Conservation (phyloP, 2,113 vertebrate species). For the Pao palembangensis region DNA sequence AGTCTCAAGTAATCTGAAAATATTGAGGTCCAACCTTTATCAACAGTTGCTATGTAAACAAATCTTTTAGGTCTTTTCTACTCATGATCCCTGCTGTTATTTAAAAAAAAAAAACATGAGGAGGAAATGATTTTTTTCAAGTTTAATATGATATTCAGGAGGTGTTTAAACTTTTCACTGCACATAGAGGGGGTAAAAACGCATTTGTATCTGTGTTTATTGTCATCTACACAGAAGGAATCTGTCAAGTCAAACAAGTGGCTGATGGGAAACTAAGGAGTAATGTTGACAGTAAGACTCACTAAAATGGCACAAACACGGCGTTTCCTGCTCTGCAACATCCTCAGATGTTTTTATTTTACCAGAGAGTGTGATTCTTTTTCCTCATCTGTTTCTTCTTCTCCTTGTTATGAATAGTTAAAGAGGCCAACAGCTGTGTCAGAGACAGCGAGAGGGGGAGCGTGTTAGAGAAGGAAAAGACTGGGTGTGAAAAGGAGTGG, state of each 20-base stretch:
- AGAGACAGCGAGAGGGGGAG: not conserved
- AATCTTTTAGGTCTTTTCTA: slow-evolving; percentile 17
- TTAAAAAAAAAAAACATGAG: slow-evolving; percentile 13
- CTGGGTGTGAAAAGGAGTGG: too few species aligned
- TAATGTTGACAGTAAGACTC: too few species aligned
- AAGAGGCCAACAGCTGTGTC: slow-evolving; percentile 38
- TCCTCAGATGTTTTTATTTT: slow-evolving; percentile 2
- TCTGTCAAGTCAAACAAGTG: not conserved
- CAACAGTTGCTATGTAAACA: slow-evolving; percentile 13
- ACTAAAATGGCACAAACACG: too few species aligned
- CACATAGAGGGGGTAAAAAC: too few species aligned
- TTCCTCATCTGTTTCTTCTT: slow-evolving; percentile 13
- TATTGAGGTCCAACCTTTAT: slow-evolving; percentile 40
- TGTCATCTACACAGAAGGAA: not conserved
- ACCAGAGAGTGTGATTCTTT: slow-evolving; percentile 15
- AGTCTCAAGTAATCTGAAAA: slow-evolving; percentile 14
- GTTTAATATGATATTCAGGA: not conserved
- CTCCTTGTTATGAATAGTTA: slow-evolving; percentile 54
- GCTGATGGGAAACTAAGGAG: too few species aligned
- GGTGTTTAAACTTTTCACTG: too few species aligned
- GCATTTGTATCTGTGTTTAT: not conserved
- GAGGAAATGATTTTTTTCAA: not conserved
- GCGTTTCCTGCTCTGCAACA: not conserved
- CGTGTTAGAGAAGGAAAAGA: not conserved
- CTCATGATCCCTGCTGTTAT: slow-evolving; percentile 22